phyloP scores from a whole-genome alignment of 2,888 invertebrate genomes.

The Adelognathus sp. region DNA sequence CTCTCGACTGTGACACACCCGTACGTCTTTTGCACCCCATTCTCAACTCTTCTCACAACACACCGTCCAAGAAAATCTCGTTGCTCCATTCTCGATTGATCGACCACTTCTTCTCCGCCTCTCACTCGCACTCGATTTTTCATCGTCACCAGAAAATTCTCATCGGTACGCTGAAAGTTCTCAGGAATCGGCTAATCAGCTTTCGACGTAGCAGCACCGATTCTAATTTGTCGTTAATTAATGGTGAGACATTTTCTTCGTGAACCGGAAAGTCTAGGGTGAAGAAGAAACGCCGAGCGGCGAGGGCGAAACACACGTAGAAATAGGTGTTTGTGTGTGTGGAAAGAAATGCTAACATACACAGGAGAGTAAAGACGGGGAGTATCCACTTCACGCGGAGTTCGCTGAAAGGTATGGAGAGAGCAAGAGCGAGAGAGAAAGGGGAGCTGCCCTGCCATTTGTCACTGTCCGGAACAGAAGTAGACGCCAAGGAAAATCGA shows the following conservation, averaged over 20 bases:
- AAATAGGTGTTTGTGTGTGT: not conserved
- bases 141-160: not conserved
- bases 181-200: constrained; percentile 12
- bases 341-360: constrained; percentile 54
- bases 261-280: not conserved
- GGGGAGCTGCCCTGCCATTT: constrained; percentile 76
- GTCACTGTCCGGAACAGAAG: constrained; percentile 79
- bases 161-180: constrained; percentile 23
- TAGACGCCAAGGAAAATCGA: constrained; percentile 78
- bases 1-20: not conserved
- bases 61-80: not conserved
- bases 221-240: constrained; percentile 76
- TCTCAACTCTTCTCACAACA: not conserved
- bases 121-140: not conserved
- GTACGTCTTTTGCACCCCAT: not conserved
- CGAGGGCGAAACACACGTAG: constrained; percentile 13
- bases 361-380: constrained; percentile 69
- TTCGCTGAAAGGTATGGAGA: constrained; percentile 71
- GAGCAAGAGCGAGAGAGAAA: too few relatives aligned
- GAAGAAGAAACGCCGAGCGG: constrained; percentile 38
- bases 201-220: constrained; percentile 39
- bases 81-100: not conserved
- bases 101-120: not conserved
- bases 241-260: constrained; percentile 62
- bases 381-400: constrained; percentile 66